Conservation (phyloP, 2,113 vertebrate genomes). For the Jaculus jaculus region DNA sequence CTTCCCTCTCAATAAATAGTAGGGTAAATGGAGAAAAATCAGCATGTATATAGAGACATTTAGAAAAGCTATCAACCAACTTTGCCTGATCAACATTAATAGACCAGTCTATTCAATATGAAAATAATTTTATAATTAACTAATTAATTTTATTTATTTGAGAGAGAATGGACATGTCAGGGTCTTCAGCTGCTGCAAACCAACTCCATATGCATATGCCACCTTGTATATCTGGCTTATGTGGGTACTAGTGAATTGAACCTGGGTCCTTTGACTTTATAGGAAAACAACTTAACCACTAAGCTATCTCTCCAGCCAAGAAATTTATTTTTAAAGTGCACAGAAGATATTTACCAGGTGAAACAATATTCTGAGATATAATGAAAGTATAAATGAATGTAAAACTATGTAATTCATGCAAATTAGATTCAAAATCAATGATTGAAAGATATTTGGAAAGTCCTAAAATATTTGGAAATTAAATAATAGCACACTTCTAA, state of each 20-base stretch:
- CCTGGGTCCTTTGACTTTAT: too few species aligned
- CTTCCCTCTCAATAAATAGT: constrained; percentile 9
- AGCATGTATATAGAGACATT: not conserved
- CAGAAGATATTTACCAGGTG: constrained; percentile 4
- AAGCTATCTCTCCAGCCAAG: not conserved
- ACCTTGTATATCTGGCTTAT: too few species aligned
- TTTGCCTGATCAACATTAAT: not conserved
- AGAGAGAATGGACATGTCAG: too few species aligned
- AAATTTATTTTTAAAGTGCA: not conserved
- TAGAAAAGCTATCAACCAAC: not conserved
- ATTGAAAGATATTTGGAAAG: constrained; percentile 19
- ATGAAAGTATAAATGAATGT: constrained; percentile 25
- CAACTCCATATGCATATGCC: too few species aligned
- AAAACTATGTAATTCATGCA: not conserved
- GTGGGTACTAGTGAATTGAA: too few species aligned
- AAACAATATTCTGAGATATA: constrained; percentile 4
- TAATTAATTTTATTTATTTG: too few species aligned
- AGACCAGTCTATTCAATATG: not conserved
- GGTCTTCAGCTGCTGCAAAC: too few species aligned
- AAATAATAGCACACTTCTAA: not conserved
- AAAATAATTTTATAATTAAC: not conserved
- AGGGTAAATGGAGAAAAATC: not conserved
- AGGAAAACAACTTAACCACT: too few species aligned
- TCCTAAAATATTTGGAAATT: constrained; percentile 31
- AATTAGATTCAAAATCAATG: constrained; percentile 14